Base-by-base conservation (phyloP, 2,888 invertebrate species). In the Sinopyrophorus schimmeli region DNA sequence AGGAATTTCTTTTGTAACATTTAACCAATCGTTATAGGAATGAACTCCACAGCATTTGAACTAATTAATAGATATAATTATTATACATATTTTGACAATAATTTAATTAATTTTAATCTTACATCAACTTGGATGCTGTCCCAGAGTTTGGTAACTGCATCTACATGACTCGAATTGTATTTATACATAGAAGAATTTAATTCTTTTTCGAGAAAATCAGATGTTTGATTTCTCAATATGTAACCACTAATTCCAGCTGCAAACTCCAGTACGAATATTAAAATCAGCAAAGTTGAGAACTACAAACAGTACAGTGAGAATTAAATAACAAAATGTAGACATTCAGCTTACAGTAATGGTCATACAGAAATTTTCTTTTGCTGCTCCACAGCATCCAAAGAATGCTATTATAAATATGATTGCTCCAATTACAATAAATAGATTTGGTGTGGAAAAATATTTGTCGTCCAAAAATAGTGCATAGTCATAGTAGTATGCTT, bases 311-410 rank as follows among this genome's bases (percentile, higher is more conserved):
- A n/a, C n/a, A n/a, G n/a, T n/a, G n/a, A 73, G 54, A 30, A 41
- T 9, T 11, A 6, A 40, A 35, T 30, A 42, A 21, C n/a, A 21
- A 7, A 27, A 28, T 7, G 6, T 11, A 12, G 14, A 23, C 14
- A 2, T 32, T 49, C 9, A 30, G 17, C 84, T n/a, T 76, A 94
- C 94, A 54, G 89, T 88, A 57, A 91, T 82, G 48, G 92, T 87
- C 89, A 96, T 91, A 77, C 93, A 92, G 71, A 93, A 90, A 73
- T 89, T 96, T 74, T 97, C 96, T 68, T 90, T 91, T 43, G 92
- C 81, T 9, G 97, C 96, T 23, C 97, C 97, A 65, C 94, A 96
- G 77, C 96, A 97, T 55, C 96, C 97, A 61, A 96, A 87, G 80
- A 95, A 95, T 32, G 95, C 92, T 7, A 96, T 88, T 39, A 94